Base-by-base conservation (phyloP, 2,113 vertebrate species). In the Notiomystis cincta region DNA sequence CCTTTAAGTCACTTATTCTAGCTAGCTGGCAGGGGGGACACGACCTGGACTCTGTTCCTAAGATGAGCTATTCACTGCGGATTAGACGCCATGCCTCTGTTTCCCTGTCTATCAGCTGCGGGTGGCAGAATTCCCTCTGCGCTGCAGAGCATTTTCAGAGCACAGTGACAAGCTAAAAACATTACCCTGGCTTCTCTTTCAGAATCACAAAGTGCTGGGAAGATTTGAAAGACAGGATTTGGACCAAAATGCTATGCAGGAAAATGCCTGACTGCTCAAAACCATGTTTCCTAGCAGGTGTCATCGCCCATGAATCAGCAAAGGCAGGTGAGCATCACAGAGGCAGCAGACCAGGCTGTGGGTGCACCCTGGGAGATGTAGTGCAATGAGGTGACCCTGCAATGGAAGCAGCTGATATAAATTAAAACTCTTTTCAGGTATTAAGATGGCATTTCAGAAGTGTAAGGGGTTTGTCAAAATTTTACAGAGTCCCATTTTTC, bases 271-370 rank as follows among this genome's bases (percentile, higher is more conserved):
- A 35, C 27, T 66, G 40, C 72, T 81, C 67, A 18, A 38, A 84
- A 82, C 48, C 9, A 28, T 1, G 3, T 45, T 82, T 79, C 45
- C 38, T 19, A 35, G 35, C 0, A 0, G 13, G 19, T 30, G 23
- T 12, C 37, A 37, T 27, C 38, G 35, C 6, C 31, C 27, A 3
- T 30, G 64, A 71, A 37, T 61, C 87, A 84, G 72, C 47, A 78
- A 47, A 44, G 47, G 72, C 58, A 57, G 54, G 21, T 50, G 67
- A 65, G 25, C 1, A 6, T 42, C 38, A 0, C 38, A 0, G 18
- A 47, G 42, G 40, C 45, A 83, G 25, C 27, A 47, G 25, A 51
- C 24, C 2, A n/a, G 20, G 13, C 48, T 86, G 24, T 0, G 2
- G 7, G 3, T 33, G 67, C 30, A 37, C 53, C 20, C 9, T 19